Conservation (phyloP, 2,113 vertebrate species). For the Morone chrysops region DNA sequence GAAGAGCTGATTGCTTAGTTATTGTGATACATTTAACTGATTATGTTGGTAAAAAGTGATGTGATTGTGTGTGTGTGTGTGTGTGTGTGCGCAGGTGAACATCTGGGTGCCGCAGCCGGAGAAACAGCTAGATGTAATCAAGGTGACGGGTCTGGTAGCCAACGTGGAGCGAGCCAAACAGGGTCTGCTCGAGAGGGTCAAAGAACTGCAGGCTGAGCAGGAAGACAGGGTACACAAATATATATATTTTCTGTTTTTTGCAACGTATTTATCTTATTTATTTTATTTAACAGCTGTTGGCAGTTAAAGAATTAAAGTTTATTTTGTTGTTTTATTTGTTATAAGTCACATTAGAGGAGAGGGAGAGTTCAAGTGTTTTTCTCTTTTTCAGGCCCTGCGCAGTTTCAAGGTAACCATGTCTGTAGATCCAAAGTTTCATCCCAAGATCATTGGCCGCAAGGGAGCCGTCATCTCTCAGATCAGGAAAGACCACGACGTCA, state of each 20-base stretch:
- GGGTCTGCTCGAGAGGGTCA: slow-evolving; percentile 83
- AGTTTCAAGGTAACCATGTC: slow-evolving; percentile 86
- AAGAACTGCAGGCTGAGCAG: slow-evolving; percentile 86
- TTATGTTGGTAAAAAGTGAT: not conserved
- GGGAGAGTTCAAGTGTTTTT: too few species aligned
- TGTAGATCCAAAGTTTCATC: slow-evolving; percentile 87
- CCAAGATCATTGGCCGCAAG: slow-evolving; percentile 89
- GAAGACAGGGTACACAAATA: slow-evolving; percentile 83
- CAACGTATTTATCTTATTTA: not conserved
- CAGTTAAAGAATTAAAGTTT: too few species aligned
- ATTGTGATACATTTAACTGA: not conserved
- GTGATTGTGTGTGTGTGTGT: not conserved
- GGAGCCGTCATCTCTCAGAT: slow-evolving; percentile 88
- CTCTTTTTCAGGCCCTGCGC: slow-evolving; percentile 81
- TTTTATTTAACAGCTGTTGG: too few species aligned
- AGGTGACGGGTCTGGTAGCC: slow-evolving; percentile 83
- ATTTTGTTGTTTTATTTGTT: too few species aligned
- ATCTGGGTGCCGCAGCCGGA: slow-evolving; percentile 86
- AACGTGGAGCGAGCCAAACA: slow-evolving; percentile 85
- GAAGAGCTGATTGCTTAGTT: not conserved
- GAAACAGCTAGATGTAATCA: slow-evolving; percentile 85
- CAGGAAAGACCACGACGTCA: slow-evolving; percentile 88
- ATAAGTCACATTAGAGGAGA: too few species aligned
- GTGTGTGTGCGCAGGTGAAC: slow-evolving; percentile 79
- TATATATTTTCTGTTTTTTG: not conserved